Evolutionary conservation across 2,797 vertebrate species (phyloP).

Genomic region (Lepidocolaptes lacrymiger): DNA sequence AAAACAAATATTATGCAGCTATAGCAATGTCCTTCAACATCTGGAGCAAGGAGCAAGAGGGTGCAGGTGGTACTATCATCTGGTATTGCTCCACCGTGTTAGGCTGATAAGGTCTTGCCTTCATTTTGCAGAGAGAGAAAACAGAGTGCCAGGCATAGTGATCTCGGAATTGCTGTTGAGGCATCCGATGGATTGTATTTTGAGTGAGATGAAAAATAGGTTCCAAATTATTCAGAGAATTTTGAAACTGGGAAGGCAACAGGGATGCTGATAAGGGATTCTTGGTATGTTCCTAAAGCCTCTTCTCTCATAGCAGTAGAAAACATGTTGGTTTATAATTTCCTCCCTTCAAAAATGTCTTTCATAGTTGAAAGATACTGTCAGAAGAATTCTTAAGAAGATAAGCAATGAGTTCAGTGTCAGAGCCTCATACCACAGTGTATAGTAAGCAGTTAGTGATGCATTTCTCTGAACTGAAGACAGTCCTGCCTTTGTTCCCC

Average conservation of each 20-base stretch:
- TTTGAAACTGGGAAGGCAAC: neutral
- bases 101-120: neutral
- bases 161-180: neutral
- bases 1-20: neutral
- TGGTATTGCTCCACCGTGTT: neutral
- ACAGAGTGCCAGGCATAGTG: neutral
- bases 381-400: slow-evolving; percentile 50
- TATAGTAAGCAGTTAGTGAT: slow-evolving; percentile 31
- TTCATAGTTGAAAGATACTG: slow-evolving; percentile 33
- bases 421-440: slow-evolving; percentile 46
- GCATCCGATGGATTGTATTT: neutral
- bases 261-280: neutral
- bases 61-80: neutral
- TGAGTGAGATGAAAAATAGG: neutral
- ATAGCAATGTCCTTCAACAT: neutral
- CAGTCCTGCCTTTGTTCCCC: slow-evolving; percentile 52
- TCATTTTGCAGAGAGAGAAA: neutral
- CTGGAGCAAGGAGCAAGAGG: neutral
- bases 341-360: slow-evolving; percentile 19
- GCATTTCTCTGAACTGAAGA: slow-evolving; percentile 35
- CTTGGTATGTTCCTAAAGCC: neutral
- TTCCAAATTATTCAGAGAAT: slow-evolving; percentile 39
- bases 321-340: slow-evolving; percentile 35
- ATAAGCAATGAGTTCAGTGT: slow-evolving; percentile 47
- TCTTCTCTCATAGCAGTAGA: neutral